Conservation (phyloP, 2,888 invertebrate species). For the Asteroscopus sphinx region DNA sequence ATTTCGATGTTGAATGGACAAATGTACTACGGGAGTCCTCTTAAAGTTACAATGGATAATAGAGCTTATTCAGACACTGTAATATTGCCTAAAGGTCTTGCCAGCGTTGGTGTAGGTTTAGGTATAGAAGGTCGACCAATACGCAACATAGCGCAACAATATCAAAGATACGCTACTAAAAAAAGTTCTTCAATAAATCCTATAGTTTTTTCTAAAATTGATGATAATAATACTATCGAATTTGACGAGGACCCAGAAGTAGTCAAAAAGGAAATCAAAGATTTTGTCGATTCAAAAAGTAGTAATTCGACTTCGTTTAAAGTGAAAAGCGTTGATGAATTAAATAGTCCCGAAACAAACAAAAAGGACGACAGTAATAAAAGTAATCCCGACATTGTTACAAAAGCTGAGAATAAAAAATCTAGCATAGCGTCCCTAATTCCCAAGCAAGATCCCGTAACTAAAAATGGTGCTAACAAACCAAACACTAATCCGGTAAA, state of each 20-base stretch:
- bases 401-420: neutral
- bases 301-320: conserved; percentile 7
- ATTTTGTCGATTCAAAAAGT: conserved; percentile 8
- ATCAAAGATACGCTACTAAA: conserved; percentile 66
- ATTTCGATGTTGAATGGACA: conserved; percentile 80
- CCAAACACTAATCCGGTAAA: neutral
- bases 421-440: neutral
- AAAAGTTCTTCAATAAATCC: conserved; percentile 56
- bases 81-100: conserved; percentile 75
- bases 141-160: conserved; percentile 70
- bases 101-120: conserved; percentile 71
- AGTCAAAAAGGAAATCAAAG: conserved; percentile 16
- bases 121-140: conserved; percentile 72
- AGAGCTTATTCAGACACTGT: conserved; percentile 50
- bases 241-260: conserved; percentile 9
- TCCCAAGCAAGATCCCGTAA: conserved; percentile 2
- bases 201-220: conserved; percentile 48
- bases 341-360: conserved; percentile 4
- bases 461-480: neutral
- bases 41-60: conserved; percentile 69
- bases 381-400: conserved; percentile 1
- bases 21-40: conserved; percentile 65
- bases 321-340: conserved; percentile 27
- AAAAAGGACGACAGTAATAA: neutral
- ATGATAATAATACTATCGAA: neutral